Evolutionary conservation across 2,113 vertebrate genomes (phyloP).

Genomic region (Chiloscyllium plagiosum): DNA sequence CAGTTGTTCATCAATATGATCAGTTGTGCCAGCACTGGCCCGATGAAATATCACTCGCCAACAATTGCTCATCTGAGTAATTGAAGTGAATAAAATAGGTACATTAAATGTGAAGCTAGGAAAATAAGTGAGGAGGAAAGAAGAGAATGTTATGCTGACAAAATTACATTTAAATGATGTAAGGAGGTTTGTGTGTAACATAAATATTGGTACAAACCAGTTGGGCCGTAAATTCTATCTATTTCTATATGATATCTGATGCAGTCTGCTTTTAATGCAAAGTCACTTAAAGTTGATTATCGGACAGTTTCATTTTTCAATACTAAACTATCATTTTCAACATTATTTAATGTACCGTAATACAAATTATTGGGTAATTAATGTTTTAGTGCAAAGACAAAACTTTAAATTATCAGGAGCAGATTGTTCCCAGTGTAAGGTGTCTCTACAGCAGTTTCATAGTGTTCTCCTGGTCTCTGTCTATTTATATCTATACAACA

Average conservation of each 20-base stretch:
- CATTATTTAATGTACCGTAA: not conserved
- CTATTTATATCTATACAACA: not conserved
- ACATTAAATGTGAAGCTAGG: not conserved
- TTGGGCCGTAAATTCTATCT: not conserved
- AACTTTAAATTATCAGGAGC: not conserved
- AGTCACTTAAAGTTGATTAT: not conserved
- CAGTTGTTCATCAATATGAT: not conserved
- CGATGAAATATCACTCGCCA: not conserved
- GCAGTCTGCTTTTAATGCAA: not conserved
- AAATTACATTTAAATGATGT: not conserved
- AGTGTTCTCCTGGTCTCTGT: not conserved
- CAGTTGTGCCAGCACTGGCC: not conserved
- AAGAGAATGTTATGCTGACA: not conserved
- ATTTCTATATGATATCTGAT: not conserved
- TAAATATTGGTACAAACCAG: not conserved
- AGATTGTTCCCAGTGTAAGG: not conserved
- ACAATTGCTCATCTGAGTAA: not conserved
- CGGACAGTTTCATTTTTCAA: not conserved
- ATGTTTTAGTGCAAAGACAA: not conserved
- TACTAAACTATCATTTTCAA: not conserved
- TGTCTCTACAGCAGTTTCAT: not conserved
- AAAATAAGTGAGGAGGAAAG: not conserved
- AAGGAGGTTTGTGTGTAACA: not conserved
- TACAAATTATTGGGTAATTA: not conserved
- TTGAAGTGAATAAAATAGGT: not conserved